Evolutionary conservation across 2,888 invertebrate species (phyloP), one percentile per base, ranked within the genome.

Genomic region (Nomada fucata): DNA sequence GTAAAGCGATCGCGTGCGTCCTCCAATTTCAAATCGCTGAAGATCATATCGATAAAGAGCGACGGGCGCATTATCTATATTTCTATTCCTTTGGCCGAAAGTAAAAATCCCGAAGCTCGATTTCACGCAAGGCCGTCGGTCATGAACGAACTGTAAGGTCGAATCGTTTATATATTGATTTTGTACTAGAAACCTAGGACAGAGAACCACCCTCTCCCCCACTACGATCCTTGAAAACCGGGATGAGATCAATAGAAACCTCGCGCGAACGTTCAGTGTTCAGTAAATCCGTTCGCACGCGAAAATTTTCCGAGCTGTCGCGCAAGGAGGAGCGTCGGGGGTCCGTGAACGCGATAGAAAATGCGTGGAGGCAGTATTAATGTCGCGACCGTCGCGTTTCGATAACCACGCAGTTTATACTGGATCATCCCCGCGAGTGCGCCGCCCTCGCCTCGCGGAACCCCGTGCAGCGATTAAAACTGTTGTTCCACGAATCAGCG

Each of bases 231-330:
- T 81, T 72, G 76, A 82, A 80, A 80, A 86, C 84, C 83, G 86
- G 87, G 88, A 81, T 86, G 84, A 88, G 90, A 93, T 93, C 93
- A 90, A 93, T 93, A 93, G 90, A 89, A 90, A 89, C 87, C 86
- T 86, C 86, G 88, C 88, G 89, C 89, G 91, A 89, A 83, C 73
- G 85, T 79, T 78, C 52, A 52, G 77, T 76, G 70, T 77, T 76
- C 55, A 72, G 57, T 71, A 84, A 87, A 83, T 79, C 67, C 79
- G 78, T 84, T 87, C 78, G 78, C 73, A 83, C 82, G 80, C 67
- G 71, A 81, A 82, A 82, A 47, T 36, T 84, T 73, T 57, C 50
- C 82, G 60, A 67, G 44, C 61, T 29, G 26, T 59, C 72, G 42
- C 61, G 64, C 59, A 44, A 60, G 76, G 20, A 64, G 53, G 68